Evolutionary conservation across 2,888 invertebrate genomes (phyloP), one percentile per base, ranked within the genome.

Genomic region (Agrochola lota): DNA sequence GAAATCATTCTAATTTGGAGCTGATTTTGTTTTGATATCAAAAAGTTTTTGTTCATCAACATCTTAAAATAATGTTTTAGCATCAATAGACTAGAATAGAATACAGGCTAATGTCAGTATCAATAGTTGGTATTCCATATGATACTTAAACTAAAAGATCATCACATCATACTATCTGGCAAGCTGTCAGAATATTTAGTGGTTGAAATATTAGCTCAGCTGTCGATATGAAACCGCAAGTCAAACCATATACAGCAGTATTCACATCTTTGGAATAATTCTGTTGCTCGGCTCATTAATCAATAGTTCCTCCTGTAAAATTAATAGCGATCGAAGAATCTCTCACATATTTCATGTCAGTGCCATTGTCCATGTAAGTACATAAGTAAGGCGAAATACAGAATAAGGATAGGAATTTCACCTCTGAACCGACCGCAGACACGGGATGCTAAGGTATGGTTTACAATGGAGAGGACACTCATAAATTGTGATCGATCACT

Each of bases 341-440:
- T 40, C 60, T 69, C 64, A 63, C 64, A 78, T 78, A 81, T 73
- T 78, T 81, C 73, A 71, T 60, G 64, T 17, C 17, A n/a, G 60
- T 46, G 59, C 57, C 12, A 49, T 74, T 77, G 67, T 71, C 43
- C 52, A 46, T 82, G 20, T n/a, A n/a, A n/a, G n/a, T 52, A 52
- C 52, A 8, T 69, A 75, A 71, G 77, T 80, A 80, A 79, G 72
- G 26, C 35, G 17, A 52, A 59, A 64, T 52, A 74, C 63, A 55
- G 75, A 75, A 73, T 75, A 63, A 43, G 67, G 55, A 59, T 71
- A 75, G 77, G 71, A 81, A 78, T 86, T 84, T 72, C 85, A 90
- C 87, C 89, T 90, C 80, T 89, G 89, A 88, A 81, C 86, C 77
- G 77, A 2, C 74, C 71, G 77, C 73, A 35, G 52, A 43, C 71